phyloP scores from a whole-genome alignment of 2,113 vertebrate genomes.

The Pterocles gutturalis region DNA sequence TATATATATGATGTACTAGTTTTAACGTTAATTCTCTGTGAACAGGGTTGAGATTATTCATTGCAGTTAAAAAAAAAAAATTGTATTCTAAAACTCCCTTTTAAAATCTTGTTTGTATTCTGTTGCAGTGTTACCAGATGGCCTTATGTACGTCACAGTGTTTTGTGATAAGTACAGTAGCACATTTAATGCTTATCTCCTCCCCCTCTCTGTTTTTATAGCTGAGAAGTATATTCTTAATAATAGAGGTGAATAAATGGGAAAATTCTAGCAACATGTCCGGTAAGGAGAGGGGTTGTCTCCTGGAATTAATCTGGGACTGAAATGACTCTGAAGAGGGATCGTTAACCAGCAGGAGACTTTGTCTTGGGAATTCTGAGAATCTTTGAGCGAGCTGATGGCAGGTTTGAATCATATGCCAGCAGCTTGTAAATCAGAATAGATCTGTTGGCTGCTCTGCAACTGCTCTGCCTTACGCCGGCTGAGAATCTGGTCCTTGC shows the following conservation, averaged over 20 bases:
- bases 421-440: not conserved
- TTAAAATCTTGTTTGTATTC: constrained; percentile 44
- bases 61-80: not conserved
- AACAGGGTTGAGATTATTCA: constrained; percentile 45
- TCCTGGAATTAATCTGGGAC: not conserved
- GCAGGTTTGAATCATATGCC: not conserved
- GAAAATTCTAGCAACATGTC: not conserved
- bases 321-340: not conserved
- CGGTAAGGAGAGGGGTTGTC: not conserved
- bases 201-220: constrained; percentile 5
- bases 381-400: not conserved
- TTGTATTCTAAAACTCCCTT: constrained; percentile 24
- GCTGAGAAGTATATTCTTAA: constrained; percentile 44
- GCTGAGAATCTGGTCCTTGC: not conserved
- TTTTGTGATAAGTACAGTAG: constrained; percentile 68
- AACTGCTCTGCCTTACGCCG: rapidly evolving
- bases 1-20: constrained; percentile 11
- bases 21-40: constrained; percentile 41
- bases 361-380: not conserved
- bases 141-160: constrained; percentile 72
- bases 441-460: not conserved
- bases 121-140: constrained; percentile 74
- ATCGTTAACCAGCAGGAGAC: not conserved
- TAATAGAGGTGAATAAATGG: not conserved
- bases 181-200: constrained; percentile 41